Evolutionary conservation across 2,113 vertebrate genomes (phyloP), one percentile per base, ranked within the genome.

Genomic region (Chrysochloris asiatica): DNA sequence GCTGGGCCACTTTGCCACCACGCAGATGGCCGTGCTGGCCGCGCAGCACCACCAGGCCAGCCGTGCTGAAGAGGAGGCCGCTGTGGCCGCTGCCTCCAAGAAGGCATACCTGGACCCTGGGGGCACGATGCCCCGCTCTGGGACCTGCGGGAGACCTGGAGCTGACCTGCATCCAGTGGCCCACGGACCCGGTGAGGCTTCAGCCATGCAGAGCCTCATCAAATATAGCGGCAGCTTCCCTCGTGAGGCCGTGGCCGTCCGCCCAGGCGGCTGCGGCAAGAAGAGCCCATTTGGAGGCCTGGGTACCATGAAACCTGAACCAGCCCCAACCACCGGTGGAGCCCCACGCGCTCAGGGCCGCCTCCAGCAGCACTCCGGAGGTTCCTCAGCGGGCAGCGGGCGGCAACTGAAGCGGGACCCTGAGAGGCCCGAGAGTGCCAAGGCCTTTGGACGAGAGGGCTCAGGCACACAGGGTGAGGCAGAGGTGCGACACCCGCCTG

Each of bases 181-280:
- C 0, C 98, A 98, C 0, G 95, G 82, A 14, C 92, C 88, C 0
- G 93, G 98, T 0, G 99, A 99, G 93, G 98, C 98, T 4, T 99
- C 99, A 0, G 99, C 99, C 96, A 99, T 99, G 99, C 99, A 99
- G 97, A 99, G 98, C 95, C 98, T 99, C 80, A 99, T 99, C 95
- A 99, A 99, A 72, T 99, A 99, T 97, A 99, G 99, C 0, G 99
- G 99, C 24, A 99, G 98, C 97, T 99, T 99, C 73, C 97, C 98
- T 2, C 98, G 98, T 1, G 99, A 99, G 75, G 96, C 98, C 0
- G 77, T 97, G 0, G 97, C 98, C 2, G 98, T 98, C 95, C 98
- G 98, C 12, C 96, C 97, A 1, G 98, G 97, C 0, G 99, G 98
- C 30, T 91, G 94, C 1, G 95, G 95, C 81, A 98, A 98, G 95